Conservation (phyloP, 1,140 invertebrate species). For the Trachymyrmex septentrionalis region DNA sequence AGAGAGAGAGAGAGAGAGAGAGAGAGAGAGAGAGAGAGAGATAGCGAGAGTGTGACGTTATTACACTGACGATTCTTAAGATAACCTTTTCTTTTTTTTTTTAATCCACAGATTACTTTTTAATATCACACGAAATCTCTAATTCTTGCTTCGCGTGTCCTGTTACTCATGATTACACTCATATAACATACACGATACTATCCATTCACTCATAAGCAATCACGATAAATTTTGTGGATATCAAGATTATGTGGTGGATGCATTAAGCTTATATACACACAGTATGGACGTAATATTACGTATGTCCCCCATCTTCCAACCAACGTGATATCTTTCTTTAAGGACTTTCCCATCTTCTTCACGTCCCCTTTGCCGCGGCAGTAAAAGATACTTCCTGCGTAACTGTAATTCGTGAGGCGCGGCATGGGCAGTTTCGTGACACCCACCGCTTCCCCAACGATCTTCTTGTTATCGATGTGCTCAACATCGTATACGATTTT, state of each 20-base stretch:
- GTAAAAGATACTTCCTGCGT: slow-evolving; percentile 40
- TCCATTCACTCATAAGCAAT: not conserved
- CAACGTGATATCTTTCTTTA: slow-evolving; percentile 12
- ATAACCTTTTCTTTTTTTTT: not conserved
- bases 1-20: not conserved
- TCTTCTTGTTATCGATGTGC: slow-evolving; percentile 33
- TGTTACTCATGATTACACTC: not conserved
- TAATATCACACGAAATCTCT: not conserved
- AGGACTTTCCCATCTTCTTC: not conserved
- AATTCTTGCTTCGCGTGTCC: not conserved
- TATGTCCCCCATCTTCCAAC: not conserved
- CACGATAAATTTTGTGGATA: not conserved
- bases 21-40: too few relatives aligned
- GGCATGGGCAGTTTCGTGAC: slow-evolving; percentile 32
- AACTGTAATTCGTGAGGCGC: slow-evolving; percentile 34
- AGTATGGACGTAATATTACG: slow-evolving; percentile 18
- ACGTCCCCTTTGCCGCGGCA: not conserved
- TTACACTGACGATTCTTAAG: not conserved
- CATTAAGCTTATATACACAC: not conserved
- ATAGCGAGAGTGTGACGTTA: not conserved
- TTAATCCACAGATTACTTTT: not conserved
- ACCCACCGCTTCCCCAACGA: slow-evolving; percentile 31
- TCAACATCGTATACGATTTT: slow-evolving; percentile 5
- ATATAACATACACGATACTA: not conserved
- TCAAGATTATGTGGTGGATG: not conserved